Base-by-base conservation (phyloP, 2,797 vertebrate species). In the Rhinella marina region DNA sequence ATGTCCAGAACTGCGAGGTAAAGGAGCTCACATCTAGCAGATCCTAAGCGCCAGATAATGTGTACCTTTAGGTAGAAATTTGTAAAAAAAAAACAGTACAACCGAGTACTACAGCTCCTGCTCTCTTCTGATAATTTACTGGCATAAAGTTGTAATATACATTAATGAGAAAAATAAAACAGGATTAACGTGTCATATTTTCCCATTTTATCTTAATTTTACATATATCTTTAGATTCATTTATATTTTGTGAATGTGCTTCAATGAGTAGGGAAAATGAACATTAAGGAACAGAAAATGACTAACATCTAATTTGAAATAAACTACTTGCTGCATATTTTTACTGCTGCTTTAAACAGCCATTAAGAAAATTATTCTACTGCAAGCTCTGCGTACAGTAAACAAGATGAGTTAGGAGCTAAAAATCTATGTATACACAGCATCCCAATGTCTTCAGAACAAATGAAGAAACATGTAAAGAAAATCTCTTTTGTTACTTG, bases 221-320 rank as follows among this genome's bases (percentile, higher is more conserved):
- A 27, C 48, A 50, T 78, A 57, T 86, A 41, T 57, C 9, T 82
- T 87, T 82, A 77, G 70, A 57, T 52, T 76, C 50, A 88, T 59
- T 84, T 78, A 72, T 72, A 54, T 57, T 70, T 54, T 48, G 73
- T 83, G 50, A 83, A 79, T 83, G 75, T 84, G 75, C 75, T n/a
- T 68, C 59, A 84, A 27, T 50, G 61, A 79, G 57, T 23, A 88
- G 56, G 61, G 75, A 88, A 88, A 57, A 84, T 72, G 61, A 84
- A 72, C 29, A 88, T 88, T 83, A 88, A 78, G 59, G 86, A 76
- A 76, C 7, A 87, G 73, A 77, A 82, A 87, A 48, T 68, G 72
- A 76, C 61, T 61, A 70, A 79, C 62, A 72, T 88, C 87, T 88
- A 84, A 88, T 79, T 61, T 84, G 87, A 88, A 88, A 88, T 84